Conservation (phyloP, 2,888 invertebrate genomes). For the Trichogramma evanescens region DNA sequence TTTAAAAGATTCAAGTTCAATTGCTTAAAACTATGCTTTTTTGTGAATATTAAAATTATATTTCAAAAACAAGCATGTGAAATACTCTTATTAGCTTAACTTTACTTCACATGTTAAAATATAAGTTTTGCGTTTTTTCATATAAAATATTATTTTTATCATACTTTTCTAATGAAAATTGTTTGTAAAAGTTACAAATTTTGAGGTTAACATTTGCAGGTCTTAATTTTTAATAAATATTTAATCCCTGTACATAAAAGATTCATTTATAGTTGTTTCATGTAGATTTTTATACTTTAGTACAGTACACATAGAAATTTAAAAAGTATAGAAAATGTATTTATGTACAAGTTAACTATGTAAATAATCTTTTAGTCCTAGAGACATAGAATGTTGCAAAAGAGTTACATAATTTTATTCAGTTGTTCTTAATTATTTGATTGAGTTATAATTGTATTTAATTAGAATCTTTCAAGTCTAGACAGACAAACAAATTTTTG, state of each 20-base stretch:
- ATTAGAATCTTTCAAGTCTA: constrained; percentile 7
- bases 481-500: constrained; percentile 6
- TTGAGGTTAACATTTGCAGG: too few relatives aligned
- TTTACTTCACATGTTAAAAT: too few relatives aligned
- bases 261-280: not conserved
- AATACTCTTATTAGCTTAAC: too few relatives aligned
- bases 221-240: too few relatives aligned
- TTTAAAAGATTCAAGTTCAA: not conserved
- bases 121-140: too few relatives aligned
- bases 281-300: not conserved
- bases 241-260: too few relatives aligned
- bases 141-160: not conserved
- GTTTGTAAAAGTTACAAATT: too few relatives aligned
- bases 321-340: not conserved
- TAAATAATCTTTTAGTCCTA: constrained; percentile 1
- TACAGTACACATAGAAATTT: not conserved
- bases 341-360: not conserved
- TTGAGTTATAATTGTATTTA: constrained; percentile 27
- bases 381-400: constrained; percentile 1
- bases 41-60: too few relatives aligned
- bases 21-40: not conserved
- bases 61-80: too few relatives aligned
- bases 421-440: constrained; percentile 28
- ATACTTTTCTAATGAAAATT: too few relatives aligned
- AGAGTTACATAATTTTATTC: constrained; percentile 25